Evolutionary conservation across 92 coral and sea anemone genomes (phyloP).

Genomic region (Zoanthus sociatus): DNA sequence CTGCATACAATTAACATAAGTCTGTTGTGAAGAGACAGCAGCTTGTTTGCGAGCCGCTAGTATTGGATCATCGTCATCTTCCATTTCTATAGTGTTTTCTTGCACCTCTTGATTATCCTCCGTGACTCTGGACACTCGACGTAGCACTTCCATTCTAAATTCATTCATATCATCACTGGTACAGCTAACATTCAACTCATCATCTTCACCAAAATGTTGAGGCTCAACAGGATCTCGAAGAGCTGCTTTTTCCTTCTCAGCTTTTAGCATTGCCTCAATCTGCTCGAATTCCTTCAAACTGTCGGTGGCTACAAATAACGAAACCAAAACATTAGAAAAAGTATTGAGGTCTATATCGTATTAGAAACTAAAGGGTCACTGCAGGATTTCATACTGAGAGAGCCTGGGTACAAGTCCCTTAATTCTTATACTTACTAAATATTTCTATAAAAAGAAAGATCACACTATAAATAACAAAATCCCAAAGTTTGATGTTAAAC

Average conservation of each 20-base stretch:
- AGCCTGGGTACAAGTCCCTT: too few relatives aligned
- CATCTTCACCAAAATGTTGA: constrained; percentile 59
- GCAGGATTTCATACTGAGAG: too few relatives aligned
- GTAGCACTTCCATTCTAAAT: constrained; percentile 82
- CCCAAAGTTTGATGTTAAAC: too few relatives aligned
- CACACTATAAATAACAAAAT: too few relatives aligned
- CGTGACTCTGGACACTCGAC: constrained; percentile 76
- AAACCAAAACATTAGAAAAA: background rate
- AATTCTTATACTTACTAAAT: too few relatives aligned
- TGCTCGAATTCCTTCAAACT: constrained; percentile 81
- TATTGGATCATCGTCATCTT: constrained; percentile 64
- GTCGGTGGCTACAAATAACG: constrained; percentile 4
- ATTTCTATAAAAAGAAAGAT: too few relatives aligned
- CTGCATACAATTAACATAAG: constrained; percentile 32
- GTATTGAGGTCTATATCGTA: background rate
- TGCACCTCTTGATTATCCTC: constrained; percentile 60
- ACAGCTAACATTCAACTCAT: constrained; percentile 78
- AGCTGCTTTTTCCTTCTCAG: constrained; percentile 37
- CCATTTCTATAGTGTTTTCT: constrained; percentile 36
- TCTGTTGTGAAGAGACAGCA: background rate
- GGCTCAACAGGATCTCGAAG: background rate
- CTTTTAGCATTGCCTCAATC: constrained; percentile 79
- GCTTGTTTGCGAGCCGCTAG: constrained; percentile 40
- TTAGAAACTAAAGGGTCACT: background rate
- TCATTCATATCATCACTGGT: constrained; percentile 91